phyloP scores from a whole-genome alignment of 2,888 invertebrate genomes.

The Yponomeuta cagnagella region DNA sequence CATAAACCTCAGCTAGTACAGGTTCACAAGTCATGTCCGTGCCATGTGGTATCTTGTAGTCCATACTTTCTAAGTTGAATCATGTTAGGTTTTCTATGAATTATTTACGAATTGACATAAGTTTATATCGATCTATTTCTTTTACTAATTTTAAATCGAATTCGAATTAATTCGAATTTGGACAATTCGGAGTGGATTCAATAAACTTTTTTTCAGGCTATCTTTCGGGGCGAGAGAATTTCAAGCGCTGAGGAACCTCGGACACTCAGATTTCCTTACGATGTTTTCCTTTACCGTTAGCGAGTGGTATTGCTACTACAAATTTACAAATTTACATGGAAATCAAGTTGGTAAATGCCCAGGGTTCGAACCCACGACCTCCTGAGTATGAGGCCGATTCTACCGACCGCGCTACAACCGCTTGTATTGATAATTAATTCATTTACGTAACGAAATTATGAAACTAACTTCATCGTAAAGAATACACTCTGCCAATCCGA shows the following conservation, averaged over 20 bases:
- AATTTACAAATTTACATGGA: too few species aligned
- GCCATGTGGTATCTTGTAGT: not conserved
- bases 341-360: too few species aligned
- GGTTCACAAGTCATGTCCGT: not conserved
- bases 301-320: too few species aligned
- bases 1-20: not conserved
- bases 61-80: not conserved
- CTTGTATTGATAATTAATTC: not conserved
- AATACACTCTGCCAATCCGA: too few species aligned
- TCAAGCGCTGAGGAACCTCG: too few species aligned
- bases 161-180: not conserved
- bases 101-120: not conserved
- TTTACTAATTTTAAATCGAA: not conserved
- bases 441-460: not conserved
- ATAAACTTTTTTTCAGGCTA: too few species aligned
- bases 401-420: too few species aligned
- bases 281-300: too few species aligned
- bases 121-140: not conserved
- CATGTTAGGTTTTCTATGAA: not conserved
- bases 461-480: not conserved
- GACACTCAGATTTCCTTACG: too few species aligned
- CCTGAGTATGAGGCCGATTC: too few species aligned
- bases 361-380: too few species aligned
- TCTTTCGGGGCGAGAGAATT: not conserved
- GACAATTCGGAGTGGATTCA: too few species aligned